These are phyloP conservation scores for Radopholus similis DNA, from an alignment of 1,140 invertebrate genomes.

Conservation along the genomic window DNA sequence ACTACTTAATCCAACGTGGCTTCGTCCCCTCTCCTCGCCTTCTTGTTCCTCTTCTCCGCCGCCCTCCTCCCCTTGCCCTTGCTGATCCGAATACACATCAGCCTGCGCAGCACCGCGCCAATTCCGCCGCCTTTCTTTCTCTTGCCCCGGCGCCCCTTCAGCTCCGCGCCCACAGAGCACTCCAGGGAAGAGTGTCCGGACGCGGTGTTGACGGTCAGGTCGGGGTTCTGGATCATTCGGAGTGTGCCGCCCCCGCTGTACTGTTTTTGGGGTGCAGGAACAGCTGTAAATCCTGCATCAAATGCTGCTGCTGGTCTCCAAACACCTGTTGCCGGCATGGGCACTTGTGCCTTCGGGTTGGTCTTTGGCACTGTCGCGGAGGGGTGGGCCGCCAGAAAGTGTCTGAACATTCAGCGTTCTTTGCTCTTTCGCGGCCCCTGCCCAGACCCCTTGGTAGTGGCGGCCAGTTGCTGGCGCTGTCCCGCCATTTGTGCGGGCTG, in stretches of 20 bases:
- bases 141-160: not conserved
- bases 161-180: conserved; percentile 2
- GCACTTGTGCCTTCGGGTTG: not conserved
- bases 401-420: too few relatives aligned
- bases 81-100: conserved; percentile 13
- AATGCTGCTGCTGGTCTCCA: too few relatives aligned
- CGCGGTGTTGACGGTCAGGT: not conserved
- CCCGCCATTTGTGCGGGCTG: too few relatives aligned
- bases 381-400: too few relatives aligned
- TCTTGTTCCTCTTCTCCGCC: not conserved
- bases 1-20: too few relatives aligned
- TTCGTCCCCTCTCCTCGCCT: too few relatives aligned
- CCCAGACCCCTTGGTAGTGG: too few relatives aligned
- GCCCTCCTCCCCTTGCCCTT: too few relatives aligned
- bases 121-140: conserved; percentile 6
- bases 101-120: not conserved
- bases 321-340: not conserved
- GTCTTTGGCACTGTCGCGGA: not conserved
- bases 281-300: too few relatives aligned
- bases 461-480: too few relatives aligned
- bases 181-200: conserved; percentile 9
- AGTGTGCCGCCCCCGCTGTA: not conserved
- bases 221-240: conserved; percentile 3
- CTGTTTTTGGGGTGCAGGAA: not conserved
- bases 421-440: too few relatives aligned